These are phyloP conservation scores for Pristionchus entomophagus DNA, from an alignment of 2,888 invertebrate species.

Conservation along the genomic window DNA sequence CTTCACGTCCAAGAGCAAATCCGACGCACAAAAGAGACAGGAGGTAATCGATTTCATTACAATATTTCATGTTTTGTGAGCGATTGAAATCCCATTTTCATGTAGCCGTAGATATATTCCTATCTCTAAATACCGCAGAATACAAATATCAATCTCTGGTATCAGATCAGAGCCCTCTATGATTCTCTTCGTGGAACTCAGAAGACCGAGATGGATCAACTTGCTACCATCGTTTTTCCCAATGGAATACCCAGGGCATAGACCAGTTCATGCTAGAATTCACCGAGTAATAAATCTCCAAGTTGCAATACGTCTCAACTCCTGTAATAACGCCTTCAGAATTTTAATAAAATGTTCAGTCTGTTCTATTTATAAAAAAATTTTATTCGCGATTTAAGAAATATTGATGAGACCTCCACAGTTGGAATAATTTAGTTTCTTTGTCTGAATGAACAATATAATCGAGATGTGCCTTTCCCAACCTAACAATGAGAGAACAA, in stretches of 20 bases:
- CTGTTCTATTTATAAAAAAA: no score
- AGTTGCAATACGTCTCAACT: background rate
- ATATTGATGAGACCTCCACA: no score
- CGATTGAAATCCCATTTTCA: no score
- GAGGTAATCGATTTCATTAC: background rate
- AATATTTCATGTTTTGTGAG: no score
- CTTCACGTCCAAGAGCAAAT: background rate
- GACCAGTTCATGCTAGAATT: background rate
- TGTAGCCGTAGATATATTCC: no score
- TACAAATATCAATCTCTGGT: no score
- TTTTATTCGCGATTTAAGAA: no score
- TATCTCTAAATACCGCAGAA: no score
- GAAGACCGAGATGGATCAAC: conserved; percentile 21
- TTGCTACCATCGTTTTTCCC: conserved; percentile 16
- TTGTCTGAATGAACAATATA: no score
- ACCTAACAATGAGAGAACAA: no score
- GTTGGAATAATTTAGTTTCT: no score
- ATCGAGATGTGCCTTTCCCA: no score
- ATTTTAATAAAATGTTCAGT: background rate
- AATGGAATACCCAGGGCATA: conserved; percentile 26
- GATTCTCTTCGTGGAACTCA: background rate
- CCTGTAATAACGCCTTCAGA: background rate
- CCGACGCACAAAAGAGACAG: conserved; percentile 8
- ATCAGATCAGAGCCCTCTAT: conserved; percentile 11
- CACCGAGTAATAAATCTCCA: background rate